Percentiles rank a stretch among this genome's conserved stretches.
These are phyloP conservation scores for Ornithorhynchus anatinus DNA, from an alignment of 2,113 vertebrate species.

Conservation along the genomic window DNA sequence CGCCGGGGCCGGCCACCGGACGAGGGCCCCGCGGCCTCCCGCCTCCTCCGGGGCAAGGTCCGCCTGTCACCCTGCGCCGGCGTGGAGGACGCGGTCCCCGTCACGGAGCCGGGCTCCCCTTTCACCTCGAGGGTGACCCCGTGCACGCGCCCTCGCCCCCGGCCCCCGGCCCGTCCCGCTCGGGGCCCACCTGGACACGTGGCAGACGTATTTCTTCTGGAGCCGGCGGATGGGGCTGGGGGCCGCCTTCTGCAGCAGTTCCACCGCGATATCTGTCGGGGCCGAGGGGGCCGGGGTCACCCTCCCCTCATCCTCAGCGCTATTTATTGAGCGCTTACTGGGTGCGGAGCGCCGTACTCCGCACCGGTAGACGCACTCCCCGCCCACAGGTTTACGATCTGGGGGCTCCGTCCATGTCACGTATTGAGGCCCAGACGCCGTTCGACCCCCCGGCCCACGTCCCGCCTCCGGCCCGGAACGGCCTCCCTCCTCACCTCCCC, in stretches of 20 bases:
- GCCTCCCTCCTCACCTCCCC: too few species aligned
- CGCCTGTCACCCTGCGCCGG: background rate
- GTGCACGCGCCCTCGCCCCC: too few species aligned
- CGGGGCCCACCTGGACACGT: constrained; percentile 86
- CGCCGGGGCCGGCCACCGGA: too few species aligned
- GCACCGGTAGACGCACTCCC: too few species aligned
- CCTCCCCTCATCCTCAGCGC: background rate
- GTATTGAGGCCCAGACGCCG: too few species aligned
- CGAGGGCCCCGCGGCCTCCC: background rate
- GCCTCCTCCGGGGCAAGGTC: background rate
- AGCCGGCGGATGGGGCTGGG: constrained; percentile 94
- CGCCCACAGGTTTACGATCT: too few species aligned
- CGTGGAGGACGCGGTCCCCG: background rate
- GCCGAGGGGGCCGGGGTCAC: background rate
- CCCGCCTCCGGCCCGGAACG: too few species aligned
- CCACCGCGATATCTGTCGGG: constrained; percentile 92
- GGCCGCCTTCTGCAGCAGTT: constrained; percentile 95
- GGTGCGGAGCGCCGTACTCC: too few species aligned
- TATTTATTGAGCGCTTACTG: too few species aligned
- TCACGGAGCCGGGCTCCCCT: background rate
- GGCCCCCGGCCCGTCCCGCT: background rate
- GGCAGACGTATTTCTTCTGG: constrained; percentile 94
- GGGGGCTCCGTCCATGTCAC: too few species aligned
- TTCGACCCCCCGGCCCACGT: too few species aligned
- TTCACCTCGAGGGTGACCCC: too few species aligned